Evolutionary conservation across 2,888 invertebrate genomes (phyloP), one percentile per base, ranked within the genome.

Genomic region (Tetrapedia diversipes): DNA sequence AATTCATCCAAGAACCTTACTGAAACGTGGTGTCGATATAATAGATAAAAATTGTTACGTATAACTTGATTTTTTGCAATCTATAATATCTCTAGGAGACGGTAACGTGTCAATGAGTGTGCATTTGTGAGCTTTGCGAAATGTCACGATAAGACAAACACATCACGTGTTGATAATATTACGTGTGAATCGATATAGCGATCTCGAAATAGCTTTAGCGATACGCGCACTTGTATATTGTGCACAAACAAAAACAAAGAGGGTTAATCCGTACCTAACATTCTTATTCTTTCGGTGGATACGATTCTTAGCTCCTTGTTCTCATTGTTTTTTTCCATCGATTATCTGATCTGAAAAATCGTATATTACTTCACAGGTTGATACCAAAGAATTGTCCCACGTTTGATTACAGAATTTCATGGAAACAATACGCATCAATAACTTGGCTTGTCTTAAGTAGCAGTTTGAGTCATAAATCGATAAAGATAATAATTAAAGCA

Each of bases 151-250:
- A 85, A 85, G 61, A 45, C 57, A 54, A 47, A 27, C 67, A 68
- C 70, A 75, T 79, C 81, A 71, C 73, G 78, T 68, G 74, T 64
- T 63, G 83, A 85, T 83, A 85, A 83, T 54, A 24, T 78, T 78
- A 72, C 76, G 67, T 27, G 22, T 37, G 39, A 47, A 72, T 73
- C 63, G 80, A 81, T 76, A 77, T 16, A n/a, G 39, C 24, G 29
- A 68, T 79, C 71, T 85, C 37, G 70, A 81, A 81, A 79, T 74
- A 81, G 71, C 61, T 57, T 27, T 22, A 37, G 19, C 56, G 77
- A 65, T 70, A 54, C 29, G 59, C 41, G 32, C 8, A 22, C 47
- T n/a, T 32, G 61, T 49, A 45, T 24, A 60, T 61, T 47, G 32
- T 53, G n/a, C 49, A 34, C 66, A 77, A 80, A 75, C 63, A 73